phyloP scores from a whole-genome alignment of 2,888 invertebrate species.

The Macroteleia sp. region DNA sequence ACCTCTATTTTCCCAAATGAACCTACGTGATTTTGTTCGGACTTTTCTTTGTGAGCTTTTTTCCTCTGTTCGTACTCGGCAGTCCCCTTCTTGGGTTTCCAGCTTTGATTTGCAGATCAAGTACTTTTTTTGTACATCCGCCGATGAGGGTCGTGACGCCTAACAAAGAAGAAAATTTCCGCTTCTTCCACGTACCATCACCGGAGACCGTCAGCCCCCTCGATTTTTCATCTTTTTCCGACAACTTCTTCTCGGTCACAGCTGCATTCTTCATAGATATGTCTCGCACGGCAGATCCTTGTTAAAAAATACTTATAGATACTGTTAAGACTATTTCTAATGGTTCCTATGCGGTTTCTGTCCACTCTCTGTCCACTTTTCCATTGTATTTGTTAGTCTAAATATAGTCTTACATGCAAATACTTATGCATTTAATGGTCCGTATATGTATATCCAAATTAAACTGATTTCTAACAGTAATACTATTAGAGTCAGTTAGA shows the following conservation, averaged over 20 bases:
- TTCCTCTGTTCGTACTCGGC: not conserved
- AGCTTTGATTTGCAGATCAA: not conserved
- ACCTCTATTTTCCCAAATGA: slow-evolving; percentile 6
- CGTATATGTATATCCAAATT: no score
- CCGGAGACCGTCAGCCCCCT: not conserved
- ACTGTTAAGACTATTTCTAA: no score
- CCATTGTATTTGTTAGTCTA: no score
- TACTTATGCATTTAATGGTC: no score
- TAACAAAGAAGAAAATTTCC: not conserved
- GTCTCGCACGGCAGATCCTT: no score
- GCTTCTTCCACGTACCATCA: not conserved
- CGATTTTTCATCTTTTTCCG: not conserved
- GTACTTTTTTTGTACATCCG: not conserved
- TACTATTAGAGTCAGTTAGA: no score
- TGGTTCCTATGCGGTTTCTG: no score
- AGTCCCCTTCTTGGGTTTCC: slow-evolving; percentile 1
- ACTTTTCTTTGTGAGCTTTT: not conserved
- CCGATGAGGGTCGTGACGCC: slow-evolving; percentile 1
- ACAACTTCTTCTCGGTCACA: not conserved
- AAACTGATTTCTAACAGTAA: no score
- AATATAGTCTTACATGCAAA: no score
- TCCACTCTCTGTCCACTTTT: no score
- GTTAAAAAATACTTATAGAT: no score
- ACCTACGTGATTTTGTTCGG: slow-evolving; percentile 3
- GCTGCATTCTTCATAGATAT: not conserved